phyloP scores from a whole-genome alignment of 2,797 vertebrate species.

The Enteromius argenteus region DNA sequence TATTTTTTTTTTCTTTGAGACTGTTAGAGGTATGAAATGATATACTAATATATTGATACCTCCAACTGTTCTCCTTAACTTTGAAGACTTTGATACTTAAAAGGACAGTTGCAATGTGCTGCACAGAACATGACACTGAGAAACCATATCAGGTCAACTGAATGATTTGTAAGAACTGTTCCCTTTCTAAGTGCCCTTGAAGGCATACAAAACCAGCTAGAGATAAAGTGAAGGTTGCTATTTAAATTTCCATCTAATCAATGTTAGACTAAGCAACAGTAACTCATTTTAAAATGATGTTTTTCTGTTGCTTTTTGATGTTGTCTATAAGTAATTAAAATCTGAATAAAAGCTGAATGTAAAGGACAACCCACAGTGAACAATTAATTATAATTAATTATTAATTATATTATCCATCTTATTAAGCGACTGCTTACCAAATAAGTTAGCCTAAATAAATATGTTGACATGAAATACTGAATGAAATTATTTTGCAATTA shows the following conservation, averaged over 20 bases:
- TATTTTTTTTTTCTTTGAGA: neutral
- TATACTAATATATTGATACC: neutral
- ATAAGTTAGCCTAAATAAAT: neutral
- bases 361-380: neutral
- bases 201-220: constrained; percentile 8
- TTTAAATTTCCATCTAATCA: neutral
- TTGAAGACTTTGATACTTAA: constrained; percentile 1
- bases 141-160: neutral
- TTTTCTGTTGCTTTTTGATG: neutral
- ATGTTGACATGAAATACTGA: neutral
- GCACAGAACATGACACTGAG: neutral
- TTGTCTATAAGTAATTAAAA: neutral
- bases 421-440: neutral
- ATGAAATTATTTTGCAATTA: too few species aligned
- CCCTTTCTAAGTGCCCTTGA: neutral
- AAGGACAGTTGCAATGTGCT: neutral
- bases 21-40: neutral
- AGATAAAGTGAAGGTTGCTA: neutral
- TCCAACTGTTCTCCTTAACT: neutral
- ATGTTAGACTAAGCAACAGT: neutral
- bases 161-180: constrained; percentile 4
- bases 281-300: neutral
- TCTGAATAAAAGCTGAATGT: neutral
- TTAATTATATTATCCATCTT: neutral
- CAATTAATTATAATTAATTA: neutral